A percentile compares a stretch with the other conserved stretches of the same genome.
Conservation (phyloP, 2,888 invertebrate species). For the Galeruca laticollis region DNA sequence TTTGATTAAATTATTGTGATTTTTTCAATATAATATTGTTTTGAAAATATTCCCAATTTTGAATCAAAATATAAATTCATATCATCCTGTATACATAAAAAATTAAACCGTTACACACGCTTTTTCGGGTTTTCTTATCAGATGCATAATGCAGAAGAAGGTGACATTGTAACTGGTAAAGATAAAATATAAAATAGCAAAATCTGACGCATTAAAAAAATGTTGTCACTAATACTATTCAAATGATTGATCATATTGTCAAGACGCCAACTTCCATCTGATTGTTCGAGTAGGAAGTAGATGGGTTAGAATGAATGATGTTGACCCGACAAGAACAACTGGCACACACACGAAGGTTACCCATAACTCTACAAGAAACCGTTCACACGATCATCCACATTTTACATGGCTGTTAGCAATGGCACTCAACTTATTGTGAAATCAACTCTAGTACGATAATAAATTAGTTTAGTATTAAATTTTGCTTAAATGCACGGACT, state of each 20-base stretch:
- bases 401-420: constrained; percentile 49
- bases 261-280: constrained; percentile 12
- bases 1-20: too few relatives aligned
- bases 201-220: not conserved
- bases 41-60: too few relatives aligned
- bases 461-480: constrained; percentile 49
- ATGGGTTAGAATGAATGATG: constrained; percentile 34
- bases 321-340: constrained; percentile 36
- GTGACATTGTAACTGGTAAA: not conserved
- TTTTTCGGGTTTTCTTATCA: not conserved
- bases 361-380: constrained; percentile 42
- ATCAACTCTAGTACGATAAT: constrained; percentile 46
- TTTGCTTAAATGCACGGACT: constrained; percentile 47
- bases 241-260: constrained; percentile 22
- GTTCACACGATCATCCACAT: constrained; percentile 51
- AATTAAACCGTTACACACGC: not conserved
- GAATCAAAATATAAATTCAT: too few relatives aligned
- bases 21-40: too few relatives aligned
- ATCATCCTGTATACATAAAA: not conserved
- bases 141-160: not conserved
- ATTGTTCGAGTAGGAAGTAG: constrained; percentile 30
- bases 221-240: constrained; percentile 11
- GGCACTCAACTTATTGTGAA: constrained; percentile 46
- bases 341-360: constrained; percentile 45
- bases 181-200: constrained; percentile 5